A percentile compares a stretch with the other conserved stretches of the same genome.
Conservation (phyloP, 2,113 vertebrate species). For the Anoplopoma fimbria region DNA sequence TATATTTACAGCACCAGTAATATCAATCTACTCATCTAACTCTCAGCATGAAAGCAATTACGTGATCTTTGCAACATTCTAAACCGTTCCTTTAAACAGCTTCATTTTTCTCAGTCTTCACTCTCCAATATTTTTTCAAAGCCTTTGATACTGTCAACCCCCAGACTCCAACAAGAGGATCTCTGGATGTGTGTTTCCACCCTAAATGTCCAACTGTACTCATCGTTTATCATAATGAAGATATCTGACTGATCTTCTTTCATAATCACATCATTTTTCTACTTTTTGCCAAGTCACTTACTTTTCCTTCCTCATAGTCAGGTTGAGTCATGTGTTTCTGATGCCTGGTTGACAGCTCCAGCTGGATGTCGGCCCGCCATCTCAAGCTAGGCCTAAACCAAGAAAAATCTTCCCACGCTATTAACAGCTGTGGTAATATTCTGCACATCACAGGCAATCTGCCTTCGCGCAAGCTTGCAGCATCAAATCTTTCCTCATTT, state of each 20-base stretch:
- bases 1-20: background rate
- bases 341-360: conserved; percentile 16
- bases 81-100: background rate
- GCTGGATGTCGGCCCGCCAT: conserved; percentile 15
- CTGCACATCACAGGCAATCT: conserved; percentile 10
- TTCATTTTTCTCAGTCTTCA: background rate
- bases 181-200: background rate
- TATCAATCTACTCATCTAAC: background rate
- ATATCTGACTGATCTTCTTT: conserved; percentile 1
- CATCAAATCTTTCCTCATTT: conserved; percentile 10
- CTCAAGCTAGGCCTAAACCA: conserved; percentile 18
- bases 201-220: background rate
- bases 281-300: conserved; percentile 6
- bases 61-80: background rate
- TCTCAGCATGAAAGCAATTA: background rate
- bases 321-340: conserved; percentile 9
- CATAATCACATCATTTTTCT: conserved; percentile 10
- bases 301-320: conserved; percentile 18
- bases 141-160: background rate
- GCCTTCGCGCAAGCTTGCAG: background rate
- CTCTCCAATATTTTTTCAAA: background rate
- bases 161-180: background rate
- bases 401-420: conserved; percentile 3
- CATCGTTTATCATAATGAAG: conserved; percentile 6
- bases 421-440: conserved; percentile 6